Evolutionary conservation across 1,140 invertebrate genomes (phyloP), one percentile per base, ranked within the genome.

Genomic region (Hydropsyche tenuis): DNA sequence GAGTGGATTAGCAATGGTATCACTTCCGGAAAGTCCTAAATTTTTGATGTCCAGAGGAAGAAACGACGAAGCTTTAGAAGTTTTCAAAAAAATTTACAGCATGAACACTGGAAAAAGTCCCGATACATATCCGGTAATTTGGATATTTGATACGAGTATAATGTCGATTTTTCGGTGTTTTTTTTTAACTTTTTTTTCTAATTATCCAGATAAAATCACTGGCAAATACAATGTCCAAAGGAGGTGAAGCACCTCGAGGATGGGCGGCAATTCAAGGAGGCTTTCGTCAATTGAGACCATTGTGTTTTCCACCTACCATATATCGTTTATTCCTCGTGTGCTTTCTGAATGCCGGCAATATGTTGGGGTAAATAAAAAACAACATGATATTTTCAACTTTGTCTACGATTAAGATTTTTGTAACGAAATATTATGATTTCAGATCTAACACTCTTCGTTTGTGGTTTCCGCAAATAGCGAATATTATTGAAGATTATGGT

Each of bases 1-100:
- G 4, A 88, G 89, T 6, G 88, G 87, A 0, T 56, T 89, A 9
- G 81, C 87, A 0, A 87, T 93, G 60, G 84, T 87, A 53, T 90
- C 90, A 76, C 85, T 94, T 3, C 90, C 92, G 0, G 94, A 95
- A 80, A 94, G 91, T 79, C 93, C 93, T 4, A 94, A 94, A 81
- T 95, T 92, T 80, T 82, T 94, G 0, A 91, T 95, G 88, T 89
- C 90, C 0, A 84, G 87, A 78, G 90, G 91, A 68, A 86, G 88
- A 53, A 91, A 90, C 73, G 85, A 88, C 0, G 90, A 92, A 77
- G 91, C 92, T 0, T 78, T 92, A 60, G 69, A 83, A 27, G 83
- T 91, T 0, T 90, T 92, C 66, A 79, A 80, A 45, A 84, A 76
- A 42, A 89, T 92, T 6, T 91, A 88, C 76, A 78, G 80, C 0